Evolutionary conservation across 2,888 invertebrate genomes (phyloP), one percentile per base, ranked within the genome.

Genomic region (Phasia obesa): DNA sequence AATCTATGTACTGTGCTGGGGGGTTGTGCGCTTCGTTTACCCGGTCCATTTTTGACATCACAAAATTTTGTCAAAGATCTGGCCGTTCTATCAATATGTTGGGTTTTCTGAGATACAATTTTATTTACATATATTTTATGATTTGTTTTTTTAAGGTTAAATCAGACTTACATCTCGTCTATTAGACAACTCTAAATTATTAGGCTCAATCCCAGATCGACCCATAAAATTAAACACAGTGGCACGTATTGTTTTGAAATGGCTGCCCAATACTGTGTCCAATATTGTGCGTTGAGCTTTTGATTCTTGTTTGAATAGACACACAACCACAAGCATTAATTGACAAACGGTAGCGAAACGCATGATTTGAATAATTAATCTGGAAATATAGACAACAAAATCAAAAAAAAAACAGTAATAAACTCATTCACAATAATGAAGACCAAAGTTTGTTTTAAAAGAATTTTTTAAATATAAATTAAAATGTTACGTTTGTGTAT

Each of bases 1-100:
- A 94, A 85, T 51, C 91, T 88, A 89, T 94, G 93, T 5, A 94
- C 93, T n/a, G 92, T 93, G 0, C 85, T 90, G 0, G 94, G 94
- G 4, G 91, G 87, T 6, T 67, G 85, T 1, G 86, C 86, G 71
- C 91, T 91, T 44, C 93, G 88, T 71, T 82, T 86, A 0, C 91
- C 91, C 0, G 91, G 90, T 3, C 89, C 90, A 76, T 88, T 86
- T 23, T 87, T 87, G 0, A 88, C 86, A 87, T 91, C 90, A 76
- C 91, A 91, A 80, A 90, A 89, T 38, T 89, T 86, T 57, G 88
- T 67, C 4, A 87, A 21, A 0, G 88, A 87, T n/a, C 88, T 86
- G 3, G 87, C 83, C 3, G 88, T 85, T 59, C 87, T 86, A 76
- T 86, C 86, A 3, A 87, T 87, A 47, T 85, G 87, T 86, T 91